A percentile compares a stretch with the other conserved stretches of the same genome.
phyloP scores from a whole-genome alignment of 2,888 invertebrate species.

The Druceiella hillmani region DNA sequence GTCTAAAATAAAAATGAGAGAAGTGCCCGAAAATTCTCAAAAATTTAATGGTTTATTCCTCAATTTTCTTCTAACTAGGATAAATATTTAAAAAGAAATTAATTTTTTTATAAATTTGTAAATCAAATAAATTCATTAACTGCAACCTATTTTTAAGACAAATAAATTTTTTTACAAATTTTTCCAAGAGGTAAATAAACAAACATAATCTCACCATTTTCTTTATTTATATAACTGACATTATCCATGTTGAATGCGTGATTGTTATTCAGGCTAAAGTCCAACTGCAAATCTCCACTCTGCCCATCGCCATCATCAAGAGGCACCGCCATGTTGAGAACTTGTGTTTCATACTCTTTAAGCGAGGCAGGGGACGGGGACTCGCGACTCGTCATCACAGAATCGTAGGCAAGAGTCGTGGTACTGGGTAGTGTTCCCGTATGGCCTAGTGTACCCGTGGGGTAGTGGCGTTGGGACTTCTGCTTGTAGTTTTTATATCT shows the following conservation, averaged over 20 bases:
- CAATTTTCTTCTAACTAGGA: not conserved
- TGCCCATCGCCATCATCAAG: conserved; percentile 77
- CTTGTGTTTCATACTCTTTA: too few species aligned
- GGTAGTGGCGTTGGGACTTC: conserved; percentile 69
- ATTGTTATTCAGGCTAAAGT: conserved; percentile 76
- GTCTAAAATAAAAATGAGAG: too few species aligned
- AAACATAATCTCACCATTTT: conserved; percentile 52
- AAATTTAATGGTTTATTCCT: conserved; percentile 7
- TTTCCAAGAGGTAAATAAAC: not conserved
- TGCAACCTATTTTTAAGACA: too few species aligned
- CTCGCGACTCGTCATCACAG: conserved; percentile 39
- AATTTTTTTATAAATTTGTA: too few species aligned
- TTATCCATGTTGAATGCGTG: conserved; percentile 85
- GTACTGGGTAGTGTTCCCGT: too few species aligned
- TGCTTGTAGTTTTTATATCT: conserved; percentile 88
- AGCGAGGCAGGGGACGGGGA: too few species aligned
- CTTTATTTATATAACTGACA: conserved; percentile 84
- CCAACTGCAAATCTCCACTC: conserved; percentile 79
- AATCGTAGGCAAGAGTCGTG: conserved; percentile 42
- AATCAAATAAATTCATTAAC: too few species aligned
- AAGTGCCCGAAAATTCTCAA: conserved; percentile 1
- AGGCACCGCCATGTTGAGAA: conserved; percentile 86
- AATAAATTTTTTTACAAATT: not conserved
- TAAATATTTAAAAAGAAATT: too few species aligned
- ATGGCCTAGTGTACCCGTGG: too few species aligned